phyloP scores from a whole-genome alignment of 2,113 vertebrate species.

The Triplophysa dalaica region DNA sequence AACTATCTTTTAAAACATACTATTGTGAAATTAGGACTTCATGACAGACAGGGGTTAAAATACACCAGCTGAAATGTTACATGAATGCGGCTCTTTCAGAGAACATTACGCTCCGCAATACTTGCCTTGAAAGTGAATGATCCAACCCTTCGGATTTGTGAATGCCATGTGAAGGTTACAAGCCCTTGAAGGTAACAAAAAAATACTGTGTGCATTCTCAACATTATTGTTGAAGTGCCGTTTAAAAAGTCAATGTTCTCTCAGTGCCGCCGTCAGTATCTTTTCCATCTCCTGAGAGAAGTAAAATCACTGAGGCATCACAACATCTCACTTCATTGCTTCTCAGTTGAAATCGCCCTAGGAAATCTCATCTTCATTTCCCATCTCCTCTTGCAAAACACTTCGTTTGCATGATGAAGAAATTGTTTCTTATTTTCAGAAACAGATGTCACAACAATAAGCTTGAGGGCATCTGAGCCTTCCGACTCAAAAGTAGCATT shows the following conservation, averaged over 20 bases:
- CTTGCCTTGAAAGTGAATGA: background rate
- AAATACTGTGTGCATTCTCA: background rate
- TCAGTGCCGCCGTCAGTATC: background rate
- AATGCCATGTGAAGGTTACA: background rate
- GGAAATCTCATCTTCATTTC: slow-evolving; percentile 16
- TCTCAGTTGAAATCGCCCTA: background rate
- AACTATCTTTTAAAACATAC: background rate
- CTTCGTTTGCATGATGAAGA: slow-evolving; percentile 12
- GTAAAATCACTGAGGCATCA: slow-evolving; percentile 11
- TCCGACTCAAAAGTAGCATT: background rate
- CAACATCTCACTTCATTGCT: slow-evolving; percentile 17
- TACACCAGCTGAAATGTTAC: slow-evolving; percentile 3
- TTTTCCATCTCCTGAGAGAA: background rate
- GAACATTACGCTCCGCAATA: background rate
- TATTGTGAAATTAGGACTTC: background rate
- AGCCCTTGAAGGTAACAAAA: background rate
- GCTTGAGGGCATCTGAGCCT: slow-evolving; percentile 4
- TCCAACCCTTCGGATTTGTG: background rate
- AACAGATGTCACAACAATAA: slow-evolving; percentile 21
- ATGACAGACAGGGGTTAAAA: background rate
- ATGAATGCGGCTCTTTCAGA: background rate
- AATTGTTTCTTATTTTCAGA: background rate
- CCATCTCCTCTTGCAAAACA: background rate
- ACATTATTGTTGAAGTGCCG: background rate
- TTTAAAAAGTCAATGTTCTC: background rate